Base-by-base conservation (phyloP, 2,888 invertebrate species). In the Macrosiphum euphorbiae region DNA sequence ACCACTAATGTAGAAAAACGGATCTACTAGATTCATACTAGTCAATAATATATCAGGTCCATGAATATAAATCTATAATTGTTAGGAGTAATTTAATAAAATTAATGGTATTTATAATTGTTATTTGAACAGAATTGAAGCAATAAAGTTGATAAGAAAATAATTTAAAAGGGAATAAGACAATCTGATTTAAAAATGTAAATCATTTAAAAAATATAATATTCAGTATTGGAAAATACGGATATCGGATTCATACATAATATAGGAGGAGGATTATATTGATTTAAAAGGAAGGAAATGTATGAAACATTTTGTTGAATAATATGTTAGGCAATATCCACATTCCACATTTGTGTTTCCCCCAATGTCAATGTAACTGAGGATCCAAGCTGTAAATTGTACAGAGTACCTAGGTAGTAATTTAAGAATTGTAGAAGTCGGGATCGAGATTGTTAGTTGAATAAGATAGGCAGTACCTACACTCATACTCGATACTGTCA, bases 1-100 rank as follows among this genome's bases (percentile, higher is more conserved):
- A 47, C 93, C 93, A 47, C 58, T 93, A 3, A 93, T 50, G 52
- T 58, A 93, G 47, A 93, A 93, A 85, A 93, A 93, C 3, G 93
- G 93, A 26, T 93, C 93, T 0, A 90, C 93, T n/a, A 85, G 26
- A 47, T 93, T 93, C 89, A 93, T 93, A 47, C 84, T 47, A 35
- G 89, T 93, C 16, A 93, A 89, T 28, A 90, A 8, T 61, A 93
- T 93, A 47, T 52, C 16, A 0, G 89, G 89, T 47, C 93, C 93
- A 50, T 55, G 3, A 0, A 16, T 0, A 28, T 58, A 93, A 0
- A 93, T 26, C 93, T 93, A 52, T 52, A 16, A 84, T 16, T 28
- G 41, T 84, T 16, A 41, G 41, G 7, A 52, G 10, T 35, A 10
- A 78, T 35, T 78, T 20, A 44, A n/a, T n/a, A 44, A 44, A 78